These are phyloP conservation scores for Sciurus niger DNA, from an alignment of 2,113 vertebrate genomes.

Conservation along the genomic window DNA sequence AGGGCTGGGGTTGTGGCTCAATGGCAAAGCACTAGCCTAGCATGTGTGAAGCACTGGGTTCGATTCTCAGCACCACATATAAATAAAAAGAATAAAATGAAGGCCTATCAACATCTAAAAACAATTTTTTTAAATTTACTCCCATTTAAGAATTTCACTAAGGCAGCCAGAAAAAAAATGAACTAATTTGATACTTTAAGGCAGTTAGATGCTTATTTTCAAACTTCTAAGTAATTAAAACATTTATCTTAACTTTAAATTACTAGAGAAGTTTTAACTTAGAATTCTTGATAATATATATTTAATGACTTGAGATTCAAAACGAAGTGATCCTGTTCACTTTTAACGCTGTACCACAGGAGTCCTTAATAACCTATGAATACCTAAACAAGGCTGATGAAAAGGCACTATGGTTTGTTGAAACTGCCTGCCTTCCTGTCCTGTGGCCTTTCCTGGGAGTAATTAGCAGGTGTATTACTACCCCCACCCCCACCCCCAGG, in stretches of 20 bases:
- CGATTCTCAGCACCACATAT: too few relatives aligned
- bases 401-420: background rate
- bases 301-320: background rate
- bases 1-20: background rate
- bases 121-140: background rate
- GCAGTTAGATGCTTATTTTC: conserved; percentile 21
- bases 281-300: background rate
- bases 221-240: background rate
- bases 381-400: conserved; percentile 73
- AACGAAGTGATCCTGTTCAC: background rate
- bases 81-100: too few relatives aligned
- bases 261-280: background rate
- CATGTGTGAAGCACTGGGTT: too few relatives aligned
- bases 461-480: conserved; percentile 52
- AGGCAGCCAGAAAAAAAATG: background rate
- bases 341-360: background rate
- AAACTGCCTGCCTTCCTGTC: conserved; percentile 60
- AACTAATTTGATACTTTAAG: background rate
- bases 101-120: too few relatives aligned
- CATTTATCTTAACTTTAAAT: background rate
- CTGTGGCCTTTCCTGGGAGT: background rate
- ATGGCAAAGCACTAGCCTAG: too few relatives aligned
- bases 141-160: background rate
- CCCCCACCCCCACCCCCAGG: background rate
- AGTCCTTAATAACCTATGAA: conserved; percentile 7